These are phyloP conservation scores for Hylaeus volcanicus DNA, from an alignment of 1,140 invertebrate species.

Conservation along the genomic window DNA sequence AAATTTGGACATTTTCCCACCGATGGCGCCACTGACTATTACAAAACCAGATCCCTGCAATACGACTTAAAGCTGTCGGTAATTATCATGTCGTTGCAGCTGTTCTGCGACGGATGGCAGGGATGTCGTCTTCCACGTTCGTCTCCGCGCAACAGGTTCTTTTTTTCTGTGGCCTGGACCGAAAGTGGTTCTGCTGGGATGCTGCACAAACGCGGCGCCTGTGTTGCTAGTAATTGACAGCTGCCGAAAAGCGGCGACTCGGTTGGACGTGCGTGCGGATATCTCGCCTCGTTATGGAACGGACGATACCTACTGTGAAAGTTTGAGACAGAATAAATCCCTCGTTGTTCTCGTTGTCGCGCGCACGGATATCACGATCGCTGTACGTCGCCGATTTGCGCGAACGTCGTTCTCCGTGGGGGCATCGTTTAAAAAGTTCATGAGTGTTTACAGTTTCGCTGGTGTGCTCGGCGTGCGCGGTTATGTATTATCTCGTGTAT, in stretches of 20 bases:
- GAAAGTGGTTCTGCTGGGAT: conserved; percentile 65
- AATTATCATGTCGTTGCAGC: not conserved
- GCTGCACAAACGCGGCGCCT: conserved; percentile 67
- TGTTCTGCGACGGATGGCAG: conserved; percentile 7
- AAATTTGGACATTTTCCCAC: too few relatives aligned
- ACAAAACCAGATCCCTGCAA: too few relatives aligned
- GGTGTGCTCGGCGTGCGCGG: not conserved
- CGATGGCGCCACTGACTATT: too few relatives aligned
- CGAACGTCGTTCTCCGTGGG: conserved; percentile 14
- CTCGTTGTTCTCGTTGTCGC: not conserved
- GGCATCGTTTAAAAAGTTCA: conserved; percentile 51
- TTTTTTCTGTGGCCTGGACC: conserved; percentile 60
- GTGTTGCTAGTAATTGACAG: conserved; percentile 74
- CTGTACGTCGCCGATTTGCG: conserved; percentile 13
- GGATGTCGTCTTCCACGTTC: not conserved
- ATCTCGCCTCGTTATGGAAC: conserved; percentile 4
- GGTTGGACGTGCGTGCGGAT: conserved; percentile 13
- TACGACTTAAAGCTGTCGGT: not conserved
- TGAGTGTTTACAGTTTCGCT: conserved; percentile 55
- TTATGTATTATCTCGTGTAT: not conserved
- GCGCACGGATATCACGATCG: not conserved
- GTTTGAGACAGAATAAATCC: conserved; percentile 1
- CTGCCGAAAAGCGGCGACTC: conserved; percentile 73
- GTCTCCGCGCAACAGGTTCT: conserved; percentile 14
- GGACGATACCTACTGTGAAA: not conserved